Evolutionary conservation across 1,140 invertebrate species (phyloP).

Genomic region (Penaeus indicus): DNA sequence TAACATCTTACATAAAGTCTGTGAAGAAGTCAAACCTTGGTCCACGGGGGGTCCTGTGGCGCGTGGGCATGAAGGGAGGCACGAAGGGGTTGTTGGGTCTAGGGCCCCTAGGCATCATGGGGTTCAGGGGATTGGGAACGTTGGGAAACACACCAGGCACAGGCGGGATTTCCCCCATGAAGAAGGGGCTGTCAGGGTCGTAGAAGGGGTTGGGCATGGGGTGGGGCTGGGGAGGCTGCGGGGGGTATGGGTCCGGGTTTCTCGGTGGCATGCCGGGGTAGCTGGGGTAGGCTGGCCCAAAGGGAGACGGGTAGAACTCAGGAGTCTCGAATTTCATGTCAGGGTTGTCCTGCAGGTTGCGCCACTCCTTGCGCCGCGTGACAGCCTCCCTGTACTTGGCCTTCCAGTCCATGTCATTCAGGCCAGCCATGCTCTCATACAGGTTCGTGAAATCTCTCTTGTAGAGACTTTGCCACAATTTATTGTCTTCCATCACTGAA

Average conservation of each 20-base stretch:
- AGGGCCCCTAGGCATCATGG: conserved; percentile 8
- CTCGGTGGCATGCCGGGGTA: conserved; percentile 50
- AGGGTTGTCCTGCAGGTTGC: conserved; percentile 12
- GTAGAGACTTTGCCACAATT: conserved; percentile 60
- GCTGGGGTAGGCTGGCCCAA: conserved; percentile 7
- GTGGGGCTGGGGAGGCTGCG: conserved; percentile 42
- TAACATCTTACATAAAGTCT: no score
- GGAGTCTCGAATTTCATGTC: conserved; percentile 32
- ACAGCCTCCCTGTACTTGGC: conserved; percentile 51
- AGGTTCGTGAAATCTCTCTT: conserved; percentile 55
- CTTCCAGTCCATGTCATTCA: conserved; percentile 39
- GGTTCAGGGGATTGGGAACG: conserved; percentile 47
- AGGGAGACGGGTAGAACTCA: conserved; percentile 51
- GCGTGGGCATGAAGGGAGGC: conserved; percentile 16
- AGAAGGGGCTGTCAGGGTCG: conserved; percentile 65
- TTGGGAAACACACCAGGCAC: conserved; percentile 42
- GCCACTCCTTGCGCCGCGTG: conserved; percentile 41
- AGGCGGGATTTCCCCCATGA: conserved; percentile 57
- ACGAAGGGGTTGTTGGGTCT: neutral
- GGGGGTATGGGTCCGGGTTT: conserved; percentile 48
- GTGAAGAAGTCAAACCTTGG: conserved; percentile 59
- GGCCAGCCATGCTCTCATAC: neutral
- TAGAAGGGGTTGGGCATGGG: conserved; percentile 61
- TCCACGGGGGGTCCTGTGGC: conserved; percentile 39
- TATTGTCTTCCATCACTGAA: conserved; percentile 49